Evolutionary conservation across 2,113 vertebrate species (phyloP).

Genomic region (Pithys albifrons): DNA sequence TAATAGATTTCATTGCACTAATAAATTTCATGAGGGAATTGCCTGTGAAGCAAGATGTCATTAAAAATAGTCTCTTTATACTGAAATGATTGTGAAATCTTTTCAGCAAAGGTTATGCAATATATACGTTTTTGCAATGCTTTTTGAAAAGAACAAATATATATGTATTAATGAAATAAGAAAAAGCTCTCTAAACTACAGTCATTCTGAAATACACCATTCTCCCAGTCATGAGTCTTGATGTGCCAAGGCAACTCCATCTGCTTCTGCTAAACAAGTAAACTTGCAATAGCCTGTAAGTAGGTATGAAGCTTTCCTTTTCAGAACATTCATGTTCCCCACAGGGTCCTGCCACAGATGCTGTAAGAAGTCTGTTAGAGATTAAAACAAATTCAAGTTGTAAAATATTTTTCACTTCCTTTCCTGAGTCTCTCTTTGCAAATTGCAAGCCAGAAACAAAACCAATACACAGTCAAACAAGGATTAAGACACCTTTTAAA

Average conservation of each 20-base stretch:
- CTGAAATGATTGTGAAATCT: neutral
- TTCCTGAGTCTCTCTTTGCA: conserved; percentile 59
- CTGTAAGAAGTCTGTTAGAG: conserved; percentile 39
- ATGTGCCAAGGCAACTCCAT: conserved; percentile 36
- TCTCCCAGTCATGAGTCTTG: conserved; percentile 8
- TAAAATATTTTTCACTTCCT: conserved; percentile 69
- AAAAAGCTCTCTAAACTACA: conserved; percentile 4
- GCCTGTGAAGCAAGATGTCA: neutral
- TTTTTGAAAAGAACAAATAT: neutral
- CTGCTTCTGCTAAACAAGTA: conserved; percentile 53
- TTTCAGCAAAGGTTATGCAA: neutral
- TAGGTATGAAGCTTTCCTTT: conserved; percentile 44
- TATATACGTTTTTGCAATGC: neutral
- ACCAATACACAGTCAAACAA: conserved; percentile 19
- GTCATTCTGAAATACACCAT: conserved; percentile 40
- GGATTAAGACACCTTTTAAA: conserved; percentile 28
- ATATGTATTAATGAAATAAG: neutral
- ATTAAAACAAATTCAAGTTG: conserved; percentile 48
- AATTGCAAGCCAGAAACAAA: conserved; percentile 67
- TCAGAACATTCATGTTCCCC: conserved; percentile 27
- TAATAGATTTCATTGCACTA: neutral
- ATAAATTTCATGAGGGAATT: neutral
- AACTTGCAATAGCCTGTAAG: conserved; percentile 36
- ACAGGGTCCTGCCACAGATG: conserved; percentile 41
- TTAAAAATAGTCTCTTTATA: neutral